Evolutionary conservation across 37 sponge, comb jelly and placozoan species (phyloP).

Genomic region (Chondrilla cf. caribensis): DNA sequence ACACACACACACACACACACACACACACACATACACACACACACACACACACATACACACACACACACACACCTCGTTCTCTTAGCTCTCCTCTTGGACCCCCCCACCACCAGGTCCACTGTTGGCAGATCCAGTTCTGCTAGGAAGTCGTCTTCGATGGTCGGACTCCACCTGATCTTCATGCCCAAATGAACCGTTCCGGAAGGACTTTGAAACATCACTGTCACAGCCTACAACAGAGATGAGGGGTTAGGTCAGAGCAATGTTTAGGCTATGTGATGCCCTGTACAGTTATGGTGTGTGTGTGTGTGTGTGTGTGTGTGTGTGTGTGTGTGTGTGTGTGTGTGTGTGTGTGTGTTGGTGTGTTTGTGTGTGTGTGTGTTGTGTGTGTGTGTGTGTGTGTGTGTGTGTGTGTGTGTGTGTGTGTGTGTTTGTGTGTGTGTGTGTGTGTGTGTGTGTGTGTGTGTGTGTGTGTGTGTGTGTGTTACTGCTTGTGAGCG

Average conservation of each 20-base stretch:
- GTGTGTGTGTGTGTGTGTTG: no score
- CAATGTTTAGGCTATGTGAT: background rate
- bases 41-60: background rate
- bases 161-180: constrained; percentile 69
- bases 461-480: no score
- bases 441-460: no score
- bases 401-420: no score
- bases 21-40: no score
- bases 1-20: no score
- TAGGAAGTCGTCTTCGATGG: constrained; percentile 61
- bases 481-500: no score
- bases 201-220: constrained; percentile 27
- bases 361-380: no score
- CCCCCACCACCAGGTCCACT: constrained; percentile 45
- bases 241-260: background rate
- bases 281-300: no score
- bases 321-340: background rate
- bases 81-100: background rate
- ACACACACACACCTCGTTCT: background rate
- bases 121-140: constrained; percentile 40
- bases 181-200: constrained; percentile 38
- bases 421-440: no score
- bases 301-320: background rate
- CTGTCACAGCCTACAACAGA: constrained; percentile 10
- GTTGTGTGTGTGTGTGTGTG: no score